A percentile compares a stretch with the other conserved stretches of the same genome.
Evolutionary conservation across 2,797 vertebrate species (phyloP).

Genomic region (Petrocephalus sullivani): DNA sequence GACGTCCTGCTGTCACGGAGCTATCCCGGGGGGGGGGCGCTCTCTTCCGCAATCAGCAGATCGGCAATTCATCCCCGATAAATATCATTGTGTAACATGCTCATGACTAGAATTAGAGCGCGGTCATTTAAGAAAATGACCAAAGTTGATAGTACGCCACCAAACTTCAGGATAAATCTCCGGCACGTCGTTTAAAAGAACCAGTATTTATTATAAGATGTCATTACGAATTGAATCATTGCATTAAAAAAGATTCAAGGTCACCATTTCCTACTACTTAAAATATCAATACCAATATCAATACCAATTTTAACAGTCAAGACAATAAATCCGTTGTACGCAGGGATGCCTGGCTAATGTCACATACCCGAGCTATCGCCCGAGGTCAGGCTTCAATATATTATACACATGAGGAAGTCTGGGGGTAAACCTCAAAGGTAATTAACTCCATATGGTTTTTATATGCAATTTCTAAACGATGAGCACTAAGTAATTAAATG

Average conservation of each 20-base stretch:
- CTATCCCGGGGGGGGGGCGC: neutral
- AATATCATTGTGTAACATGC: neutral
- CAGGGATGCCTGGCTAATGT: neutral
- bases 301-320: neutral
- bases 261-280: neutral
- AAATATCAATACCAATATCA: no score
- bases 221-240: neutral
- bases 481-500: slow-evolving; percentile 40
- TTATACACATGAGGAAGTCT: slow-evolving; percentile 42
- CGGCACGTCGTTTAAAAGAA: neutral
- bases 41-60: neutral
- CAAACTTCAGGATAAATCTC: neutral
- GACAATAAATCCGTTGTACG: neutral
- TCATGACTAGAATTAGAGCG: neutral
- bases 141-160: neutral
- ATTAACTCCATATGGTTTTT: slow-evolving; percentile 59
- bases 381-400: slow-evolving; percentile 26
- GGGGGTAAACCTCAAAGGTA: slow-evolving; percentile 51
- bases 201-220: neutral
- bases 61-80: neutral
- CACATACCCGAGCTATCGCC: slow-evolving; percentile 16
- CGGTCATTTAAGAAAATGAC: neutral
- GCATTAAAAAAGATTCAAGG: neutral
- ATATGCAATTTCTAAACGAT: slow-evolving; percentile 52
- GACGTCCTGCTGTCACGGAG: neutral